Conservation (phyloP, 2,113 vertebrate species). For the Pavo muticus region DNA sequence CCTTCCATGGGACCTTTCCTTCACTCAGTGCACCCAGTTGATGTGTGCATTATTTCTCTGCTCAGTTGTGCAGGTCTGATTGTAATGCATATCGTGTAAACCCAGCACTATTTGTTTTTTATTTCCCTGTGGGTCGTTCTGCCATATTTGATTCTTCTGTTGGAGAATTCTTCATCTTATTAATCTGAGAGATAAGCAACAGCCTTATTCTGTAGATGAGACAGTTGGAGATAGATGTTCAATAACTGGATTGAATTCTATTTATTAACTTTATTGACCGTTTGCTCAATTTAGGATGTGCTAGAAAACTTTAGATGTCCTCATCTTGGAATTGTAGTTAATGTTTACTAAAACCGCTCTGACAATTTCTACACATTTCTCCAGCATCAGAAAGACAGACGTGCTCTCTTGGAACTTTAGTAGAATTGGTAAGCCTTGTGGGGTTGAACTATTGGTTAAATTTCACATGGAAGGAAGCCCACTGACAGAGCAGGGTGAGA, state of each 20-base stretch:
- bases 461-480: neutral
- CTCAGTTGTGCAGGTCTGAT: neutral
- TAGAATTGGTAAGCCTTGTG: rapidly evolving
- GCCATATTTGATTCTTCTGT: neutral
- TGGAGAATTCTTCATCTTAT: neutral
- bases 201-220: neutral
- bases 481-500: neutral
- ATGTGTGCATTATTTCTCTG: neutral
- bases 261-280: no score
- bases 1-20: neutral
- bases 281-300: neutral
- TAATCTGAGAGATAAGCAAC: neutral
- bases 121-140: neutral
- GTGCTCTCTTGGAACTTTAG: neutral
- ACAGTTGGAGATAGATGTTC: neutral
- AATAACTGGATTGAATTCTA: no score
- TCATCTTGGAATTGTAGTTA: neutral
- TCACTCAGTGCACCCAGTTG: neutral
- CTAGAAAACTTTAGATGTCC: neutral
- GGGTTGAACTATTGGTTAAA: neutral
- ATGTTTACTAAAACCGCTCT: neutral
- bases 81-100: neutral
- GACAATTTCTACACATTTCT: neutral
- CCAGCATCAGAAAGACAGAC: neutral
- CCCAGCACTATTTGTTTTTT: neutral